Evolutionary conservation across 2,797 vertebrate genomes (phyloP).

Genomic region (Acanthurus lineatus): DNA sequence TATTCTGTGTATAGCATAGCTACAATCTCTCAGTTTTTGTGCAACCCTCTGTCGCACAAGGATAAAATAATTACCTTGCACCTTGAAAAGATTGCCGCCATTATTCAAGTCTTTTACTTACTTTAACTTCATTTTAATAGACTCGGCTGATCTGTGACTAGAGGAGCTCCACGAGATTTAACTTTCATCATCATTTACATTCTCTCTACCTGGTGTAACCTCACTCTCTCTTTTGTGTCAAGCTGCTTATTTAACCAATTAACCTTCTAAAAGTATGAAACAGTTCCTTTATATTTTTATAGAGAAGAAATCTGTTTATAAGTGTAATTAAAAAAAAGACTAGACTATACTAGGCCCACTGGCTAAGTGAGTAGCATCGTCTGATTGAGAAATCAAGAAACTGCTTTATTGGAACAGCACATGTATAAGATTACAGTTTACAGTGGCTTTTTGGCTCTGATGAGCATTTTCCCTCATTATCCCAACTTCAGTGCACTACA

Average conservation of each 20-base stretch:
- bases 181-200: conserved; percentile 4
- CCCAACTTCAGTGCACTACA: conserved; percentile 68
- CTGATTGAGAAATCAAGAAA: conserved; percentile 63
- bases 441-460: conserved; percentile 61
- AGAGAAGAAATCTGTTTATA: conserved; percentile 13
- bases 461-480: conserved; percentile 68
- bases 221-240: conserved; percentile 21
- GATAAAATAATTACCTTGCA: no score
- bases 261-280: conserved; percentile 12
- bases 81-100: not conserved
- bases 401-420: conserved; percentile 30
- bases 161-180: not conserved
- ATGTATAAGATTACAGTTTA: conserved; percentile 58
- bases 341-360: no score
- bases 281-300: conserved; percentile 28
- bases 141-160: not conserved
- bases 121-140: not conserved
- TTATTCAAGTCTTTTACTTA: not conserved
- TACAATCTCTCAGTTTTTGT: no score
- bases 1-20: no score
- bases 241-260: conserved; percentile 29
- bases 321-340: conserved; percentile 3
- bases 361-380: conserved; percentile 16
- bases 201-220: conserved; percentile 17
- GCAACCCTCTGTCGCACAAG: no score